Evolutionary conservation across 2,888 invertebrate species (phyloP), one percentile per base, ranked within the genome.

Genomic region (Cryptocephalus primarius): DNA sequence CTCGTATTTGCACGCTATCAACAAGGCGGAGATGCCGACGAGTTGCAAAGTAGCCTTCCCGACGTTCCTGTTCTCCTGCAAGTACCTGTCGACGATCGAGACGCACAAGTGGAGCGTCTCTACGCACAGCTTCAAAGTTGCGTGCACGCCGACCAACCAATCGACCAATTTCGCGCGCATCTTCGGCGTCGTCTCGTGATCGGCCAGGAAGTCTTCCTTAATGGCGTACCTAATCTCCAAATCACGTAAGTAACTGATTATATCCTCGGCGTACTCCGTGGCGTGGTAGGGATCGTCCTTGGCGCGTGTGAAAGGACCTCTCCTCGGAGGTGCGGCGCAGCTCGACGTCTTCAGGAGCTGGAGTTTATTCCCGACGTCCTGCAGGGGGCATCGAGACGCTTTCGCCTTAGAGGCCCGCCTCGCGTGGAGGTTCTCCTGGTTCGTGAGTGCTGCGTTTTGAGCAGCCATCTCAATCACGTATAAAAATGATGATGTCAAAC

Each of bases 1-100:
- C 71, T 97, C 96, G 62, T 91, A 95, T 69, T 97, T 97, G 62
- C 86, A 81, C 0, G 96, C 94, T 45, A 95, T 80, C 60, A 91
- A 84, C 76, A 96, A 80, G 0, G 92, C 85, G 0, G 92, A 83
- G 1, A 90, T 84, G 8, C 51, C 48, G 9, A 94, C 87, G 52
- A 95, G 72, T 65, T 96, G 95, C 48, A 95, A 74, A 56, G 55
- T 65, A 33, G 58, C 58, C 13, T 60, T 55, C 10, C 64, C 65
- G 9, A 70, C 57, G 11, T 57, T 52, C 33, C 56, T 62, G 48
- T 66, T 62, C 59, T 83, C 84, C 79, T 88, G 85, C 55, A 96
- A 76, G 72, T 88, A 95, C 64, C 91, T 77, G 72, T 97, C 97
- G 58, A 95, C 77, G 12, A 93, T 84, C 55, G 86, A 83, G 45